Conservation (phyloP, 2,113 vertebrate species). For the Stomatorhinus ivindoensis region DNA sequence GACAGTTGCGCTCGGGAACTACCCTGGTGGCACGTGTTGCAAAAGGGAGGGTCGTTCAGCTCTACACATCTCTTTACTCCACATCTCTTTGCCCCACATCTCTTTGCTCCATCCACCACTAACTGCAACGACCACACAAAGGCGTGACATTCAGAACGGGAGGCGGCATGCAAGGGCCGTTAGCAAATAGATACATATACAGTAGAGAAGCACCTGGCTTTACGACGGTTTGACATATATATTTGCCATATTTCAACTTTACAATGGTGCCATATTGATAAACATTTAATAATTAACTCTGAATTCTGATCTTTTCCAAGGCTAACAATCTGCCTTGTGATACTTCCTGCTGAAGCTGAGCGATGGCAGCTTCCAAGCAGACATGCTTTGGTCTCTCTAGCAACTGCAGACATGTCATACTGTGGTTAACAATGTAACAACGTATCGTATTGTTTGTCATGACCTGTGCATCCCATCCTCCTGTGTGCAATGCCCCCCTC, state of each 20-base stretch:
- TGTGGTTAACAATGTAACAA: not conserved
- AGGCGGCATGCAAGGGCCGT: not conserved
- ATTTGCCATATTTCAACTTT: not conserved
- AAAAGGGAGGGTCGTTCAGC: not conserved
- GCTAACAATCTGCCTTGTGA: not conserved
- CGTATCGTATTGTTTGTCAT: not conserved
- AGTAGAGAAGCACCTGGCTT: not conserved
- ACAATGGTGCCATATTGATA: not conserved
- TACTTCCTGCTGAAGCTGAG: not conserved
- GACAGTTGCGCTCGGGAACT: constrained; percentile 33
- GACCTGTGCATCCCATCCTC: too few relatives aligned
- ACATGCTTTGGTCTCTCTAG: not conserved
- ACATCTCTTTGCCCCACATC: too few relatives aligned
- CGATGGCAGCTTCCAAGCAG: not conserved
- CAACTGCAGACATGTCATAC: not conserved
- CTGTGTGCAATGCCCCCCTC: too few relatives aligned
- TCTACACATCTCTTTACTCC: not conserved
- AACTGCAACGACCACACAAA: not conserved
- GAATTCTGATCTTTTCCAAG: not conserved
- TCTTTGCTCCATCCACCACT: not conserved
- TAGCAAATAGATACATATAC: not conserved
- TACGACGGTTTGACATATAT: not conserved
- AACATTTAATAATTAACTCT: not conserved
- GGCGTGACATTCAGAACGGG: not conserved
- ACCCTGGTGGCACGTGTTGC: not conserved